phyloP scores from a whole-genome alignment of 2,888 invertebrate species.

The Chrysolina haemoptera region DNA sequence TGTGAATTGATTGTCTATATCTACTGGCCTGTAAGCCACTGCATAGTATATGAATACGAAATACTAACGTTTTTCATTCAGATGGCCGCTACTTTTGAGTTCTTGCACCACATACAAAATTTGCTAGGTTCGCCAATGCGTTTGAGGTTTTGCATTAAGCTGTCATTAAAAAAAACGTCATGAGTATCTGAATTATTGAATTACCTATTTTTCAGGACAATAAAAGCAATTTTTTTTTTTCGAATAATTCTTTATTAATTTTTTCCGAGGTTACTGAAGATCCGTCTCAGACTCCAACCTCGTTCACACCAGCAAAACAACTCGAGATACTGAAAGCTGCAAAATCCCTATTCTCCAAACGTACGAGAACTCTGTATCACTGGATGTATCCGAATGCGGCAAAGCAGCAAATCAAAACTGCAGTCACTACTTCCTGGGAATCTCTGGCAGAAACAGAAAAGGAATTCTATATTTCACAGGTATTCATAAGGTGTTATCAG shows the following conservation, averaged over 20 bases:
- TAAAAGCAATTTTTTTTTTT: neutral
- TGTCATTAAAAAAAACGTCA: too few relatives aligned
- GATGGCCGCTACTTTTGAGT: too few relatives aligned
- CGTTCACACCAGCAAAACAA: slow-evolving; percentile 52
- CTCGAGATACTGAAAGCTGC: slow-evolving; percentile 68
- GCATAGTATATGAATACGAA: too few relatives aligned
- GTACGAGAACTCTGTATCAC: slow-evolving; percentile 69
- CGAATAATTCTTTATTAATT: neutral
- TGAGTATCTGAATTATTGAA: too few relatives aligned
- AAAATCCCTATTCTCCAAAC: slow-evolving; percentile 69
- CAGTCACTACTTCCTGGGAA: slow-evolving; percentile 68
- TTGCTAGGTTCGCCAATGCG: too few relatives aligned
- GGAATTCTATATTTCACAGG: slow-evolving; percentile 70
- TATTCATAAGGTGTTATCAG: too few relatives aligned
- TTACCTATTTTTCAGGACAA: too few relatives aligned
- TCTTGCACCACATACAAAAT: too few relatives aligned
- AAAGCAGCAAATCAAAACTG: slow-evolving; percentile 67
- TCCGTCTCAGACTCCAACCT: slow-evolving; percentile 41
- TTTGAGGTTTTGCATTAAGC: too few relatives aligned
- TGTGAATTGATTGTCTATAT: too few relatives aligned
- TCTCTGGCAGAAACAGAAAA: slow-evolving; percentile 66
- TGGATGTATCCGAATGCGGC: slow-evolving; percentile 70
- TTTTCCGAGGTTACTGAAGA: slow-evolving; percentile 45
- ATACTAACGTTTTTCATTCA: too few relatives aligned
- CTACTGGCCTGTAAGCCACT: too few relatives aligned